Conservation (phyloP, 2,888 invertebrate species). For the Lasioglossum lativentre region DNA sequence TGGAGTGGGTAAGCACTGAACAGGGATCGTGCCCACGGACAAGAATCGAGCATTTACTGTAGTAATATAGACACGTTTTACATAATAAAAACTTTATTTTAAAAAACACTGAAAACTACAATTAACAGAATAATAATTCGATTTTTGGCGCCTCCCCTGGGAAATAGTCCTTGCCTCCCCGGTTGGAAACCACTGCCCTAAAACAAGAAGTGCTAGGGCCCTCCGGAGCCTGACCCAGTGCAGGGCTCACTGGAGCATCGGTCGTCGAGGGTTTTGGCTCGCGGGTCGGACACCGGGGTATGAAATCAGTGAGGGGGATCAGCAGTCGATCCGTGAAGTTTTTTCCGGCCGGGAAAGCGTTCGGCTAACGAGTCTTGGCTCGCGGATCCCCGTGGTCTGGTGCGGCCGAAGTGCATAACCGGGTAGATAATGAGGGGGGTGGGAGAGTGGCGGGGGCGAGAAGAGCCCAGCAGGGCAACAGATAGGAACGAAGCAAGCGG, state of each 20-base stretch:
- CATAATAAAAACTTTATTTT: no score
- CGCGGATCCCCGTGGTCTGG: not conserved
- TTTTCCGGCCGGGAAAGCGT: conserved; percentile 17
- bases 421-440: conserved; percentile 39
- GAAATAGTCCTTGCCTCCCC: no score
- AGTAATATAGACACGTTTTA: no score
- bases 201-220: not conserved
- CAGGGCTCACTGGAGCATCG: not conserved
- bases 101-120: no score
- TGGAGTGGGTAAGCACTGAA: no score
- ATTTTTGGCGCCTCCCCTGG: no score
- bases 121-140: no score
- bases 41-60: no score
- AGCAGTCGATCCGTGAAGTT: conserved; percentile 6
- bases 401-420: conserved; percentile 30
- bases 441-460: not conserved
- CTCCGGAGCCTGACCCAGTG: no score
- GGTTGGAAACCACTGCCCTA: no score
- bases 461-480: conserved; percentile 21
- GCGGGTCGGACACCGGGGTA: not conserved
- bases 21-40: no score
- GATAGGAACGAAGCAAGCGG: conserved; percentile 37
- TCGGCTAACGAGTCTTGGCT: conserved; percentile 29
- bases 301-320: not conserved
- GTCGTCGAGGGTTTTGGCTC: not conserved